phyloP scores from a whole-genome alignment of 2,113 vertebrate species.

The Saimiri boliviensis region DNA sequence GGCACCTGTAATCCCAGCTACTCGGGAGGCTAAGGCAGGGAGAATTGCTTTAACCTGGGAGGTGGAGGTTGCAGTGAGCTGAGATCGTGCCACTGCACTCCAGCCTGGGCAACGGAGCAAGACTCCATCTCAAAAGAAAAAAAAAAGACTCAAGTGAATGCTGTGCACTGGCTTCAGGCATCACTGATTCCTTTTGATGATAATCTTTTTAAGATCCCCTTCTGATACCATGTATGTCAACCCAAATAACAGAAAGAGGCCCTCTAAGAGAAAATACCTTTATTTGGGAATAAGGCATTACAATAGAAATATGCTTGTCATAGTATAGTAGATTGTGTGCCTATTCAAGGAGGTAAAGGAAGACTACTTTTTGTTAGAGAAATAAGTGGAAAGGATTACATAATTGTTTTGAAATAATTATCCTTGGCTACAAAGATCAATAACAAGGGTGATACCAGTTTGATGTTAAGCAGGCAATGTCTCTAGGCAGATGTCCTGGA shows the following conservation, averaged over 20 bases:
- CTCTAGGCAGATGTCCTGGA: background rate
- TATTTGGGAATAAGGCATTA: background rate
- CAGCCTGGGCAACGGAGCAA: too few relatives aligned
- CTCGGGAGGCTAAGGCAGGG: too few relatives aligned
- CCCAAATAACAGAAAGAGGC: background rate
- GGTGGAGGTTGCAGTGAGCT: too few relatives aligned
- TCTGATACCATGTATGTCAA: background rate
- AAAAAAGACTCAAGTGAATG: too few relatives aligned
- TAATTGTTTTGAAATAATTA: background rate
- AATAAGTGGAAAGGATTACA: background rate
- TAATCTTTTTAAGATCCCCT: too few relatives aligned
- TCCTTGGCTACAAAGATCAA: background rate
- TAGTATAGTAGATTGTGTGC: too few relatives aligned
- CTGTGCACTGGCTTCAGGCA: too few relatives aligned
- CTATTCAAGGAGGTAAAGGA: background rate
- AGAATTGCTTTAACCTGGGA: too few relatives aligned
- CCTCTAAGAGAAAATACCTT: background rate
- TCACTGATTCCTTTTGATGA: too few relatives aligned
- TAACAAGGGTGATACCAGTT: background rate
- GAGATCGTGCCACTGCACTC: too few relatives aligned
- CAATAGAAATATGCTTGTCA: background rate
- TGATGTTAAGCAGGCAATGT: background rate
- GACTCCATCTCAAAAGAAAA: too few relatives aligned
- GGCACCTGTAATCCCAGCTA: too few relatives aligned
- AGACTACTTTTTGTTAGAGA: background rate